Evolutionary conservation across 1,140 invertebrate genomes (phyloP).

Genomic region (Procambarus virginalis): DNA sequence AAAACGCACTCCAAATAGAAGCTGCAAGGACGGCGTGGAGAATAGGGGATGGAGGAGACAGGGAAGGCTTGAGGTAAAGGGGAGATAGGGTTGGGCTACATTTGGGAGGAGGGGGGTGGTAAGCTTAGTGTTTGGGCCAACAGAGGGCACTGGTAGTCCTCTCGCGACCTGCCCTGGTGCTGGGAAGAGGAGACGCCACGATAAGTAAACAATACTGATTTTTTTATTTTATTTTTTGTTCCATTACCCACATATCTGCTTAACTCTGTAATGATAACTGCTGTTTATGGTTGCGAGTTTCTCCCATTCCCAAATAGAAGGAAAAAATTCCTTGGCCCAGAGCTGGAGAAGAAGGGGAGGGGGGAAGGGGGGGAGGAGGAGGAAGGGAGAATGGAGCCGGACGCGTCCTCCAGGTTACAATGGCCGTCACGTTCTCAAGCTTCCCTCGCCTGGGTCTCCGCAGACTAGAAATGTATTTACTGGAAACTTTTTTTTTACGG

Average conservation of each 20-base stretch:
- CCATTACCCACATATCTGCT: neutral
- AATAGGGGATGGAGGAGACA: neutral
- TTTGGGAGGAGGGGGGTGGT: no score
- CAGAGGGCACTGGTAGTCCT: conserved; percentile 33
- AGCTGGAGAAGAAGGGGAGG: neutral
- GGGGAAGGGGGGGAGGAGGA: neutral
- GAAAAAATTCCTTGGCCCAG: neutral
- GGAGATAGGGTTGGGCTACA: neutral
- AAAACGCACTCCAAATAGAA: neutral
- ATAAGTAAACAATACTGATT: conserved; percentile 31
- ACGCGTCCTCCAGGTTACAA: neutral
- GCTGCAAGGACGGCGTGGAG: neutral
- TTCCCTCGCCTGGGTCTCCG: neutral
- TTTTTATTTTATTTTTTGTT: neutral
- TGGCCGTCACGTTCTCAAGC: conserved; percentile 1
- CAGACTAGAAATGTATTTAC: conserved; percentile 15
- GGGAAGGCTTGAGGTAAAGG: no score
- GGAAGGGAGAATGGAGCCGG: neutral
- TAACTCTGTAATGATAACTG: neutral
- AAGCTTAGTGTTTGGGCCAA: neutral
- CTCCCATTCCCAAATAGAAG: neutral
- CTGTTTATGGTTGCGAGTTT: neutral
- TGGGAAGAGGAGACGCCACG: conserved; percentile 15
- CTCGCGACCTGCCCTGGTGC: neutral
- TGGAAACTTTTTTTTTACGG: neutral